A percentile compares a stretch with the other conserved stretches of the same genome.
Conservation (phyloP, 2,797 vertebrate genomes). For the Takifugu rubripes region DNA sequence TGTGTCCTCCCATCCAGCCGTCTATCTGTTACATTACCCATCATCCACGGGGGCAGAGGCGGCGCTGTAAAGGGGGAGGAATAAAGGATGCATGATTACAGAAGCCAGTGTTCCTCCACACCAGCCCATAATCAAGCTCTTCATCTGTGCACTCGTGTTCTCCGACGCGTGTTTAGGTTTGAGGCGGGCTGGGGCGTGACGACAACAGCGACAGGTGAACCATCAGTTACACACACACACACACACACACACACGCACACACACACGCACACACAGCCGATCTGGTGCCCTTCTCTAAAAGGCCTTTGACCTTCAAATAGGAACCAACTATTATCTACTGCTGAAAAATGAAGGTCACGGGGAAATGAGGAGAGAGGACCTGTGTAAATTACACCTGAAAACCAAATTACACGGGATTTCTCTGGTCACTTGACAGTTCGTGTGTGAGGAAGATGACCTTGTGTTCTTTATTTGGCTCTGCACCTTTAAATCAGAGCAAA, state of each 20-base stretch:
- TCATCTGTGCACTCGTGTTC: not conserved
- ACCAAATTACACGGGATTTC: conserved; percentile 19
- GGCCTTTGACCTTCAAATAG: conserved; percentile 50
- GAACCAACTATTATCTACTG: conserved; percentile 27
- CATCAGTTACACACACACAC: no score
- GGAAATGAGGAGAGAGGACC: conserved; percentile 38
- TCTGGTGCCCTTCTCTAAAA: conserved; percentile 13
- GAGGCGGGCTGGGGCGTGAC: conserved; percentile 18
- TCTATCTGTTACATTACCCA: conserved; percentile 22
- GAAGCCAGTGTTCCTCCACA: conserved; percentile 18
- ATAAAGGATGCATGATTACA: conserved; percentile 28
- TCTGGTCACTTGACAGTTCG: not conserved
- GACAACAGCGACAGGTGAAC: conserved; percentile 1
- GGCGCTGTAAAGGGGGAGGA: conserved; percentile 30
- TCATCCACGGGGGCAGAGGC: conserved; percentile 26
- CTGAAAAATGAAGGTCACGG: conserved; percentile 30
- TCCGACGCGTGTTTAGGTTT: no score
- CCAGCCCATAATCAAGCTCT: not conserved
- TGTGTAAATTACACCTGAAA: conserved; percentile 24
- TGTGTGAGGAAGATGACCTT: conserved; percentile 31
- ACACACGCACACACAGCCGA: not conserved
- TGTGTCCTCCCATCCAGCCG: conserved; percentile 36
- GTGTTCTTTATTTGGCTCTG: conserved; percentile 18
- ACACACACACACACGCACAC: not conserved
- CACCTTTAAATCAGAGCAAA: conserved; percentile 1